Conservation (phyloP, 2,797 vertebrate species). For the Sebastes itinus region DNA sequence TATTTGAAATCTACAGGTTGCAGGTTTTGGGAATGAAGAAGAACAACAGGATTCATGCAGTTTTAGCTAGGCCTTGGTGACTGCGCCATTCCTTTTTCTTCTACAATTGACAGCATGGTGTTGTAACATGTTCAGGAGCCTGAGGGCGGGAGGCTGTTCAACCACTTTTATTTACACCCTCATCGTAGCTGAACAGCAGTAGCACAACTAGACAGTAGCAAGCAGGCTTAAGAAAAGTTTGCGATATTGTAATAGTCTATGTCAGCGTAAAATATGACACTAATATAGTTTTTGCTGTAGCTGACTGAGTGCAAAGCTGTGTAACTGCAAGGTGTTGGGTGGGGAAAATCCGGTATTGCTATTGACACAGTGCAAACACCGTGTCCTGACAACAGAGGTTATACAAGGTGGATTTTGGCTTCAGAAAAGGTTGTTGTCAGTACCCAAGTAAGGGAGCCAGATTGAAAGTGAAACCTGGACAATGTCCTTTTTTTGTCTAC, state of each 20-base stretch:
- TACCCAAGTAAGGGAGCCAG: not conserved
- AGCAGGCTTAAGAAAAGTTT: not conserved
- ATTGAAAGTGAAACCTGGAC: constrained; percentile 28
- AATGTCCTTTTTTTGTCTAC: not conserved
- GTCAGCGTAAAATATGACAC: not conserved
- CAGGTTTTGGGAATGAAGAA: not conserved
- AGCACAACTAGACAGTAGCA: not conserved
- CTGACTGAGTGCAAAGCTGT: not conserved
- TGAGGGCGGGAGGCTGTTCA: constrained; percentile 19
- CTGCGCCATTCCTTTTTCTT: constrained; percentile 12
- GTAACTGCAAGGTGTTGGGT: not conserved
- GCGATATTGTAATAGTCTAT: not conserved
- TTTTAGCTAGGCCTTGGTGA: not conserved
- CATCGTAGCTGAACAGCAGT: constrained; percentile 4
- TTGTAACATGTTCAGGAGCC: constrained; percentile 68
- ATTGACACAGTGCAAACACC: constrained; percentile 18
- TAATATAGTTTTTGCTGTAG: not conserved
- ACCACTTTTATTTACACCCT: constrained; percentile 32
- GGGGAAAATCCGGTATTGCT: not conserved
- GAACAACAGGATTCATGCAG: not conserved
- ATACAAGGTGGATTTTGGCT: not conserved
- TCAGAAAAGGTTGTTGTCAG: not conserved
- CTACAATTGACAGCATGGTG: constrained; percentile 28
- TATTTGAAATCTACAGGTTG: not conserved
- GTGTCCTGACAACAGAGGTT: not conserved